These are phyloP conservation scores for Coreius guichenoti DNA, from an alignment of 2,797 vertebrate genomes.

Conservation along the genomic window DNA sequence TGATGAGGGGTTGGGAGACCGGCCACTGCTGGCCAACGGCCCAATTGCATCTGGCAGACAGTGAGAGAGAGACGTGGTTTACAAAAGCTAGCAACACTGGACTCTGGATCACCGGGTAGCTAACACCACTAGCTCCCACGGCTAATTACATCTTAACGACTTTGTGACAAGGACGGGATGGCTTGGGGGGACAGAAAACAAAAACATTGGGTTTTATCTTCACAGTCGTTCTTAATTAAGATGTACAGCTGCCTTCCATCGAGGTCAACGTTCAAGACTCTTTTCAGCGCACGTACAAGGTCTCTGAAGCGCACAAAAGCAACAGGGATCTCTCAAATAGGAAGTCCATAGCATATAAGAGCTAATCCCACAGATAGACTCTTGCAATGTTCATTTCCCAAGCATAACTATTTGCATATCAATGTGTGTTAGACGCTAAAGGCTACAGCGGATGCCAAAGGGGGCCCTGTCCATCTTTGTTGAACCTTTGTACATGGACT, in stretches of 20 bases:
- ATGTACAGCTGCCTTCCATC: constrained; percentile 64
- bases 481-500: constrained; percentile 57
- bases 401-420: constrained; percentile 77
- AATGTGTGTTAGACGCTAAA: constrained; percentile 68
- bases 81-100: constrained; percentile 29
- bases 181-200: constrained; percentile 57
- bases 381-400: constrained; percentile 70
- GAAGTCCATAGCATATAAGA: constrained; percentile 57
- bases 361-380: constrained; percentile 69
- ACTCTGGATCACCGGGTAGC: constrained; percentile 8
- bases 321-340: constrained; percentile 61
- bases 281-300: constrained; percentile 64
- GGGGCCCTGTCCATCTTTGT: constrained; percentile 54
- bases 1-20: constrained; percentile 40
- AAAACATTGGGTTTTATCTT: constrained; percentile 43
- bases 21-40: constrained; percentile 65
- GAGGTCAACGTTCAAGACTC: constrained; percentile 62
- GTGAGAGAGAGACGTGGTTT: constrained; percentile 50
- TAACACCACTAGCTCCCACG: constrained; percentile 35
- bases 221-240: constrained; percentile 68
- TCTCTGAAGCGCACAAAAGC: constrained; percentile 58
- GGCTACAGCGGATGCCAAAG: constrained; percentile 54
- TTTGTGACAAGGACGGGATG: constrained; percentile 57
- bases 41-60: constrained; percentile 68
- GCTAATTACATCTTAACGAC: constrained; percentile 61